phyloP scores from a whole-genome alignment of 2,113 vertebrate species.

The Sphyrna mokarran region DNA sequence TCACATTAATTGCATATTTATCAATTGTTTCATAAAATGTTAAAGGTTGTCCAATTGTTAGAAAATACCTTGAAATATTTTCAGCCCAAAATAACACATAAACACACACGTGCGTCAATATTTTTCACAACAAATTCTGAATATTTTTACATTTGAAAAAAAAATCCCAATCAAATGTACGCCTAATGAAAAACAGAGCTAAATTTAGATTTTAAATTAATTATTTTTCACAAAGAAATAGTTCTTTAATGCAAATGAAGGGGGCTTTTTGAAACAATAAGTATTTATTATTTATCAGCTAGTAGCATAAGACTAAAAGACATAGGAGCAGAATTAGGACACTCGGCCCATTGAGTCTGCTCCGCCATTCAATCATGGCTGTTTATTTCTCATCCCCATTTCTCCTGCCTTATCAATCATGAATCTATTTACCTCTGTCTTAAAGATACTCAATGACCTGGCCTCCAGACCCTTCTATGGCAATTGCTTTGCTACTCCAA shows the following conservation, averaged over 20 bases:
- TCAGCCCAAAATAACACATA: background rate
- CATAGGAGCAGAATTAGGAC: too few relatives aligned
- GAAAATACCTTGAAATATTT: background rate
- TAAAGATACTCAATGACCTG: too few relatives aligned
- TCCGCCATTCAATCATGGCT: too few relatives aligned
- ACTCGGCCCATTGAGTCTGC: too few relatives aligned
- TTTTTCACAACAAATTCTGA: background rate
- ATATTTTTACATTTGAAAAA: background rate
- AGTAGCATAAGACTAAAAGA: too few relatives aligned
- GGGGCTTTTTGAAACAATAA: background rate
- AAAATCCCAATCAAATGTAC: background rate
- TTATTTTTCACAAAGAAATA: background rate
- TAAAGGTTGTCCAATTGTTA: background rate
- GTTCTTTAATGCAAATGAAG: background rate
- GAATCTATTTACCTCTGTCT: too few relatives aligned
- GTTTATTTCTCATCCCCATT: too few relatives aligned
- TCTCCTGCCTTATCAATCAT: too few relatives aligned
- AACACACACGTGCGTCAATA: background rate
- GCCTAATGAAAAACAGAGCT: background rate
- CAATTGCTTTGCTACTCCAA: background rate
- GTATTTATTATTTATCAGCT: background rate
- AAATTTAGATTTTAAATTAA: background rate
- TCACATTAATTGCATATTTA: background rate
- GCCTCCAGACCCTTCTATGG: too few relatives aligned
- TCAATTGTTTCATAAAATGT: background rate